Evolutionary conservation across 1,140 invertebrate species (phyloP).

Genomic region (Neodiprion virginianus): DNA sequence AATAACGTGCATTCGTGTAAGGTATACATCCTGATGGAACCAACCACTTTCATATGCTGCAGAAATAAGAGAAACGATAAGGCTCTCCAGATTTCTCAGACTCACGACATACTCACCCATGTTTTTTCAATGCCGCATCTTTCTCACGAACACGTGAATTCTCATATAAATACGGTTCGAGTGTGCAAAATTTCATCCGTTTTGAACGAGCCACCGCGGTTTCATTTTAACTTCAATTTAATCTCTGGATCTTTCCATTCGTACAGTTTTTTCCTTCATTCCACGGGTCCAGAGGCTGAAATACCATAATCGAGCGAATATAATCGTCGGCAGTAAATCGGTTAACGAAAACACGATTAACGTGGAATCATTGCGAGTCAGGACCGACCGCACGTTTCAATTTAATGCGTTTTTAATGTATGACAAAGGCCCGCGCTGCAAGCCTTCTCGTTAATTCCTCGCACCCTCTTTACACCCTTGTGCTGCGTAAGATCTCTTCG

Average conservation of each 20-base stretch:
- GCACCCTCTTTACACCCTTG: neutral
- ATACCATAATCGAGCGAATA: no score
- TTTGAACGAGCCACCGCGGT: no score
- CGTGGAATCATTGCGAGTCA: neutral
- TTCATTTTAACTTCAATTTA: no score
- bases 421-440: neutral
- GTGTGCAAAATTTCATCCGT: no score
- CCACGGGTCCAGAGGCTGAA: no score
- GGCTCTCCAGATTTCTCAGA: neutral
- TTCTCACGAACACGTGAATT: no score
- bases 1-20: neutral
- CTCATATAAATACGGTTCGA: no score
- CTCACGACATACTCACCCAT: neutral
- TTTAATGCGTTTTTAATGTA: neutral
- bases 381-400: neutral
- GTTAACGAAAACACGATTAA: neutral
- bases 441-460: neutral
- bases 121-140: no score
- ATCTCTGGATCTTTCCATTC: no score
- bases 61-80: neutral
- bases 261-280: no score
- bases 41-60: neutral
- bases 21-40: neutral
- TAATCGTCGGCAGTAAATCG: no score
- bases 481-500: neutral